phyloP scores from a whole-genome alignment of 2,113 vertebrate species.

The Callaeas wilsoni region DNA sequence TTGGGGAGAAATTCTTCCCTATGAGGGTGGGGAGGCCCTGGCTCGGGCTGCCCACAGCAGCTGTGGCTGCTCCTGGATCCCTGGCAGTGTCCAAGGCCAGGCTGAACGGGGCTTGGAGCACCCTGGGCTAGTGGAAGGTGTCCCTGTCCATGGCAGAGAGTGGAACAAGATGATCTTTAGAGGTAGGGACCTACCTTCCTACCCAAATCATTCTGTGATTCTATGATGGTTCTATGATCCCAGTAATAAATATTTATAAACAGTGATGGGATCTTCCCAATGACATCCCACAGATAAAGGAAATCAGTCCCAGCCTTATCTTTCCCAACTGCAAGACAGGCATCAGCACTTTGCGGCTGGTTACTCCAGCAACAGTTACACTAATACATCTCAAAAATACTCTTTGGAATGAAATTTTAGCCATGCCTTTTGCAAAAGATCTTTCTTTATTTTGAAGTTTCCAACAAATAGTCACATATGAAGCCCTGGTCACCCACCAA shows the following conservation, averaged over 20 bases:
- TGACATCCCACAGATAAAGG: background rate
- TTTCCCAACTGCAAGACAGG: background rate
- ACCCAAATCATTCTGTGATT: background rate
- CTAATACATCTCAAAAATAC: background rate
- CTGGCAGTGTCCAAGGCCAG: background rate
- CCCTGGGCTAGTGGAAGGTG: fast-evolving
- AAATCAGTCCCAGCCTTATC: background rate
- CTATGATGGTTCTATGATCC: background rate
- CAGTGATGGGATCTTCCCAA: background rate
- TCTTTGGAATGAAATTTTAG: background rate
- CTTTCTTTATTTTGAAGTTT: background rate
- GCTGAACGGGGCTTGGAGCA: fast-evolving
- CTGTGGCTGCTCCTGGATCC: background rate
- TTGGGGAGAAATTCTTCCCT: fast-evolving
- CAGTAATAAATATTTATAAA: background rate
- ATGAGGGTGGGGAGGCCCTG: background rate
- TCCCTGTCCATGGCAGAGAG: background rate
- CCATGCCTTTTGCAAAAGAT: background rate
- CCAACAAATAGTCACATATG: fast-evolving
- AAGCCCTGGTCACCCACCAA: background rate
- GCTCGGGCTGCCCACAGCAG: background rate
- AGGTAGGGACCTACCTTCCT: background rate
- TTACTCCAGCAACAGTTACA: background rate
- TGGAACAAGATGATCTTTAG: background rate
- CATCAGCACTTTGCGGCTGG: background rate